Percentiles rank a stretch among this genome's conserved stretches.
Conservation (phyloP, 2,797 vertebrate species). For the Xiphophorus birchmanni region DNA sequence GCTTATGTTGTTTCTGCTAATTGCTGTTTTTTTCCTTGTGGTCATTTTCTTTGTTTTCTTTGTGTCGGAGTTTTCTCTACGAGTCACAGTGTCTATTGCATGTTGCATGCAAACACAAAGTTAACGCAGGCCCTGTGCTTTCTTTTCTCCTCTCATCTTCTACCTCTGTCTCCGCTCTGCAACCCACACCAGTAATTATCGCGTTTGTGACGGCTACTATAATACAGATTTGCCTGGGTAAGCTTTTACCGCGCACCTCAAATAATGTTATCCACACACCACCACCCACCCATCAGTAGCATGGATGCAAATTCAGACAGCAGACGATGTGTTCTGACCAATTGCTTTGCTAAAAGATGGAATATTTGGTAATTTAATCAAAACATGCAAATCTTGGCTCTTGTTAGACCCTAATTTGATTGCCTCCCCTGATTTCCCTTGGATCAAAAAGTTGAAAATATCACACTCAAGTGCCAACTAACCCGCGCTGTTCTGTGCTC, state of each 20-base stretch:
- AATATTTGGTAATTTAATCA: constrained; percentile 65
- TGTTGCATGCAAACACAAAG: constrained; percentile 91
- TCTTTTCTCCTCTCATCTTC: constrained; percentile 78
- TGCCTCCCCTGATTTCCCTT: constrained; percentile 51
- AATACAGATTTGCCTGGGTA: constrained; percentile 99
- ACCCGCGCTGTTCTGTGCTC: constrained; percentile 73
- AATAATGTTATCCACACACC: constrained; percentile 64
- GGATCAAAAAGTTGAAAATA: constrained; percentile 67
- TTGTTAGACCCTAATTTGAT: constrained; percentile 79
- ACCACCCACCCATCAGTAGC: constrained; percentile 45
- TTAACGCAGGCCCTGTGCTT: constrained; percentile 92
- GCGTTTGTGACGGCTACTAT: constrained; percentile 99
- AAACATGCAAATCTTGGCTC: constrained; percentile 36
- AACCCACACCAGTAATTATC: constrained; percentile 99
- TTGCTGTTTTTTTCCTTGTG: constrained; percentile 45
- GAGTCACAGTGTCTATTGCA: constrained; percentile 81
- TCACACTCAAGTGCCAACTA: constrained; percentile 70
- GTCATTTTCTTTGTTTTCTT: constrained; percentile 46
- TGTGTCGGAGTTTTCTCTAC: constrained; percentile 43
- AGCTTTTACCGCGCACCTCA: constrained; percentile 90
- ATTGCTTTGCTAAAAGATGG: constrained; percentile 30
- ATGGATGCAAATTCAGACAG: constrained; percentile 36
- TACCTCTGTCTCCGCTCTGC: constrained; percentile 84
- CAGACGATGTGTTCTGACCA: constrained; percentile 38
- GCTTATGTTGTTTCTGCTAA: constrained; percentile 38